Percentiles rank a stretch among this genome's conserved stretches.
Evolutionary conservation across 2,113 vertebrate genomes (phyloP).

Genomic region (Siniperca knerii): DNA sequence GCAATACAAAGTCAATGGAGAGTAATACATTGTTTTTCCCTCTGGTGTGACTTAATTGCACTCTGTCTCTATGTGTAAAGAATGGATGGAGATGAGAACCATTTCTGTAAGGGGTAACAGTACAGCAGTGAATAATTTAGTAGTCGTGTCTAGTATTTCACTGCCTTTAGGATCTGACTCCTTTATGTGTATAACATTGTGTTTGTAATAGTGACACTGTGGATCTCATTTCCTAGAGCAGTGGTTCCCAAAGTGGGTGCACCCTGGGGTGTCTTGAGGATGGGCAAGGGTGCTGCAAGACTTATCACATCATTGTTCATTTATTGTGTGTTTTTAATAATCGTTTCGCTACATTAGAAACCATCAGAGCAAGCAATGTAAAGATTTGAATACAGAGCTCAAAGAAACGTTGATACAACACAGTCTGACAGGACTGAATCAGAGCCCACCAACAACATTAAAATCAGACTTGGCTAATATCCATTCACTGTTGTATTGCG

Average conservation of each 20-base stretch:
- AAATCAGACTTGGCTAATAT: too few relatives aligned
- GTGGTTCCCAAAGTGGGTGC: not conserved
- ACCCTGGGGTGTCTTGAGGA: not conserved
- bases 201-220: conserved; percentile 48
- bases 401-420: too few relatives aligned
- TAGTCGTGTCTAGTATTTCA: conserved; percentile 67
- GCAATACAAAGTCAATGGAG: too few relatives aligned
- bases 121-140: conserved; percentile 76
- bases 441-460: too few relatives aligned
- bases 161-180: conserved; percentile 42
- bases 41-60: too few relatives aligned
- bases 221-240: conserved; percentile 37
- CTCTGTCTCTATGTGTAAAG: conserved; percentile 13
- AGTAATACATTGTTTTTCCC: too few relatives aligned
- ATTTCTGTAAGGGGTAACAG: conserved; percentile 45
- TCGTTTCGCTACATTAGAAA: too few relatives aligned
- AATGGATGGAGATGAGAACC: conserved; percentile 36
- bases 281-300: not conserved
- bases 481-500: too few relatives aligned
- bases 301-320: not conserved
- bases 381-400: too few relatives aligned
- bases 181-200: conserved; percentile 43
- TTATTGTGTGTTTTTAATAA: too few relatives aligned
- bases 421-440: too few relatives aligned
- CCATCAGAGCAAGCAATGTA: too few relatives aligned